Percentiles rank a stretch among this genome's conserved stretches.
phyloP scores from a whole-genome alignment of 2,797 vertebrate species.

The Anguilla anguilla region DNA sequence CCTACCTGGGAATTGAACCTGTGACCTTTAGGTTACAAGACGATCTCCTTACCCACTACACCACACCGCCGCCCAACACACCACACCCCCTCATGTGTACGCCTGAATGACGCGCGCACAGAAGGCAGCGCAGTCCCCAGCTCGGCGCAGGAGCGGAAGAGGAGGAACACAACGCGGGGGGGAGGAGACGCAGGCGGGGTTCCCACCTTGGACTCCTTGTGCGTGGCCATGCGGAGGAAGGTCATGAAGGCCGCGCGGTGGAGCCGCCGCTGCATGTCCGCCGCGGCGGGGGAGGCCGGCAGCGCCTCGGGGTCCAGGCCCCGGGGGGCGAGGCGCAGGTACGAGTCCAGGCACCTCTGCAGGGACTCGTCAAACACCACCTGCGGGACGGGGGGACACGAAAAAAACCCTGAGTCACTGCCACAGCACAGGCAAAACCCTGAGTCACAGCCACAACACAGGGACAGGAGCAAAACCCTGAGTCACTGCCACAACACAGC shows the following conservation, averaged over 20 bases:
- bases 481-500: neutral
- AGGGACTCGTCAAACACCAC: slow-evolving; percentile 92
- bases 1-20: no score
- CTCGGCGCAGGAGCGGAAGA: neutral
- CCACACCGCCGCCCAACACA: no score
- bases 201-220: slow-evolving; percentile 93
- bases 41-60: no score
- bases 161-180: no score
- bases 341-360: slow-evolving; percentile 91
- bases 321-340: slow-evolving; percentile 80
- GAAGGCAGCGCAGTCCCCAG: neutral
- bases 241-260: slow-evolving; percentile 85
- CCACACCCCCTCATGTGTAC: neutral
- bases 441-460: neutral
- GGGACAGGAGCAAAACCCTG: neutral
- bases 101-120: neutral
- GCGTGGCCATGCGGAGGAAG: slow-evolving; percentile 94
- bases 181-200: slow-evolving; percentile 40
- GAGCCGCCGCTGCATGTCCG: slow-evolving; percentile 76
- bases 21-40: no score
- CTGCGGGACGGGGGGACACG: slow-evolving; percentile 61
- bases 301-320: slow-evolving; percentile 71
- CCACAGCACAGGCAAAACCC: neutral
- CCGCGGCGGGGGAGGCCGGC: slow-evolving; percentile 70
- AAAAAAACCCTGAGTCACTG: neutral